phyloP scores from a whole-genome alignment of 2,888 invertebrate species.

The Epinotia brunnichana region DNA sequence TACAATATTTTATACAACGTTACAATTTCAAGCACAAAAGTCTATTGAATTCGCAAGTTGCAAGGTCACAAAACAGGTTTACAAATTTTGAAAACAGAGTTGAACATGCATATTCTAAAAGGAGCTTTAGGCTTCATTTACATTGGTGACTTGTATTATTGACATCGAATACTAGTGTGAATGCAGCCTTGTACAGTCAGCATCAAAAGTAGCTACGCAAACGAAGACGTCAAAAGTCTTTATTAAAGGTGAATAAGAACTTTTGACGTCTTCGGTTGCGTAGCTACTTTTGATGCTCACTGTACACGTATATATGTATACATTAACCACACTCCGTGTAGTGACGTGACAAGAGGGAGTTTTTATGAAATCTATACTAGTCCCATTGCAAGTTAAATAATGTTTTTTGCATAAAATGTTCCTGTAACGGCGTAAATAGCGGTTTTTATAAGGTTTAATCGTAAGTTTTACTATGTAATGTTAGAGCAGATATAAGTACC shows the following conservation, averaged over 20 bases:
- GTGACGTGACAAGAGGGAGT: conserved; percentile 62
- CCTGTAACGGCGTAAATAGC: conserved; percentile 80
- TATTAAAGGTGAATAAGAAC: too few species aligned
- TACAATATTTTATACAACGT: conserved; percentile 44
- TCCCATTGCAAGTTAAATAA: conserved; percentile 81
- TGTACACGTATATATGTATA: conserved; percentile 60
- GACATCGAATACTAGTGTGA: conserved; percentile 79
- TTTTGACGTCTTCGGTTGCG: too few species aligned
- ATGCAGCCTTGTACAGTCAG: conserved; percentile 78
- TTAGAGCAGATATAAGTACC: conserved; percentile 57
- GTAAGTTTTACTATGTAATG: conserved; percentile 71
- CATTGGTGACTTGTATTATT: conserved; percentile 71
- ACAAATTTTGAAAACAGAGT: conserved; percentile 45
- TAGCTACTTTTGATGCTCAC: too few species aligned
- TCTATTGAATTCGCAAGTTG: conserved; percentile 44
- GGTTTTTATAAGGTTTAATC: conserved; percentile 70
- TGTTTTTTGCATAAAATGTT: conserved; percentile 79
- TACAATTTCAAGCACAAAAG: conserved; percentile 43
- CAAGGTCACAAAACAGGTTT: conserved; percentile 69
- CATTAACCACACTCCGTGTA: conserved; percentile 62
- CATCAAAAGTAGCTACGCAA: too few species aligned
- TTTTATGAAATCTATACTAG: conserved; percentile 75
- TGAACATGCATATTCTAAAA: conserved; percentile 68
- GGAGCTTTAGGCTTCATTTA: conserved; percentile 73
- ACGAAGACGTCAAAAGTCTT: too few species aligned